Evolutionary conservation across 1,140 invertebrate genomes (phyloP).

Genomic region (Caenorhabditis inopinata): DNA sequence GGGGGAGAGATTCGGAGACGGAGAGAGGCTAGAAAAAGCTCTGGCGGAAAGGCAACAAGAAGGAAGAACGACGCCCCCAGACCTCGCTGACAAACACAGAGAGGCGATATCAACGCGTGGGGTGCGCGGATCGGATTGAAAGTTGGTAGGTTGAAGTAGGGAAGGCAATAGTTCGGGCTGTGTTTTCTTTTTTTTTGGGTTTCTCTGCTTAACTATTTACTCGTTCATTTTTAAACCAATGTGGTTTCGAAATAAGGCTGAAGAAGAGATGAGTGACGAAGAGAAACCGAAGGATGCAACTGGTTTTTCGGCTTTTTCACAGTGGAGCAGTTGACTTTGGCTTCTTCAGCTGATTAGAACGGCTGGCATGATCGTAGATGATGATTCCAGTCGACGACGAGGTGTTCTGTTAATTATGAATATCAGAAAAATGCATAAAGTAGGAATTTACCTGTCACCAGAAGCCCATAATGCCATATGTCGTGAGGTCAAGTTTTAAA

Average conservation of each 20-base stretch:
- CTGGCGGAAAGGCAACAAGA: not conserved
- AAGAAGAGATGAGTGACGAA: not conserved
- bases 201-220: not conserved
- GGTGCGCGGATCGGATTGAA: not conserved
- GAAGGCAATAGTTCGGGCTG: not conserved
- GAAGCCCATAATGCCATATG: too few relatives aligned
- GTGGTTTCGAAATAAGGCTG: not conserved
- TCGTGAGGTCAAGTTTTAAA: too few relatives aligned
- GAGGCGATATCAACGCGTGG: constrained; percentile 3
- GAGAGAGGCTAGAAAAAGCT: not conserved
- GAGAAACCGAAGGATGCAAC: not conserved
- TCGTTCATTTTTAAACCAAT: not conserved
- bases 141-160: not conserved
- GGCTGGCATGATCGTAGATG: too few relatives aligned
- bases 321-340: too few relatives aligned
- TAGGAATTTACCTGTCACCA: too few relatives aligned
- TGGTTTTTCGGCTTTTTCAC: not conserved
- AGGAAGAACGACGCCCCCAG: not conserved
- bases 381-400: too few relatives aligned
- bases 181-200: not conserved
- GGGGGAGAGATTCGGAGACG: not conserved
- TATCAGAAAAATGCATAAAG: too few relatives aligned
- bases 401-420: too few relatives aligned
- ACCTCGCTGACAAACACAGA: not conserved
- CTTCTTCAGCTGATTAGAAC: too few relatives aligned